A percentile compares a stretch with the other conserved stretches of the same genome.
Conservation (phyloP, 1,140 invertebrate genomes). For the Lerema accius region DNA sequence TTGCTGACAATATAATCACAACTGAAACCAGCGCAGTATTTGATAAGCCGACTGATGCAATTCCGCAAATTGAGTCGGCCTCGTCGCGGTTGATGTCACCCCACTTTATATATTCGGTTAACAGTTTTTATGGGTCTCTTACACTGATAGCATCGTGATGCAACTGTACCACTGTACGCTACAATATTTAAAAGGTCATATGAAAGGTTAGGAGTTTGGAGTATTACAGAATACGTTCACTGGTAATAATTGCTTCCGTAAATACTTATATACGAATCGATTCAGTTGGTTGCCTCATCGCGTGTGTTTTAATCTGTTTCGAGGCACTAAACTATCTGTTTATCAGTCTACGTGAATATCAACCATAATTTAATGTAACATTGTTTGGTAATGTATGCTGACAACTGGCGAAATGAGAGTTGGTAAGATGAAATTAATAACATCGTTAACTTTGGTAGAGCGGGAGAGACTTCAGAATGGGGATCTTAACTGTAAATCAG, state of each 20-base stretch:
- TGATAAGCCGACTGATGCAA: conserved; percentile 3
- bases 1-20: conserved; percentile 6
- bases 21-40: no score
- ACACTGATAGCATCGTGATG: conserved; percentile 6
- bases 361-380: no score
- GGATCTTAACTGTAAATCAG: no score
- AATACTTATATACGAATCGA: no score
- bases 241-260: background rate
- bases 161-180: background rate
- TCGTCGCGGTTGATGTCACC: conserved; percentile 43
- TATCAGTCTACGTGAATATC: no score
- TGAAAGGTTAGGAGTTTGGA: background rate
- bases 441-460: no score
- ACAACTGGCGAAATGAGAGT: no score
- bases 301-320: background rate
- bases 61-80: conserved; percentile 42
- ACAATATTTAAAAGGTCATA: background rate
- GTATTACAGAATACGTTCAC: background rate
- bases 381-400: no score
- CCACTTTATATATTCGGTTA: conserved; percentile 30
- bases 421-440: no score
- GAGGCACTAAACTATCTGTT: background rate
- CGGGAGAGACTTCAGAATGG: no score
- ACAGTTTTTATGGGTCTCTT: conserved; percentile 26
- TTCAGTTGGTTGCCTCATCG: background rate